Evolutionary conservation across 2,888 invertebrate genomes (phyloP), one percentile per base, ranked within the genome.

Genomic region (Rotaria magnacalcarata): DNA sequence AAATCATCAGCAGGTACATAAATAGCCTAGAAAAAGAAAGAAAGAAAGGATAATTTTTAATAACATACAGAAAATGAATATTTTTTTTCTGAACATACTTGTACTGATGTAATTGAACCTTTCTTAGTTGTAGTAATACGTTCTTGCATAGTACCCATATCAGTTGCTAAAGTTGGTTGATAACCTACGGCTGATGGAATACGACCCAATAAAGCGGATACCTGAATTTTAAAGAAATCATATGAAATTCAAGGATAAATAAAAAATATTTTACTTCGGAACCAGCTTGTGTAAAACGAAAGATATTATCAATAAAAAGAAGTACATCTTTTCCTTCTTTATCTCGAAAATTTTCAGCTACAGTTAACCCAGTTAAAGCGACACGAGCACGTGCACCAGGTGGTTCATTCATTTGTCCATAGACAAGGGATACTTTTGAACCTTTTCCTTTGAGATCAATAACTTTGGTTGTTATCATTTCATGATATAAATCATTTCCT

Each of bases 141-240:
- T 92, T 96, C 96, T 93, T 96, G 96, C 96, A 96, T 96, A 90
- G 94, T 94, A 93, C 96, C 96, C 96, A 96, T 96, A 93, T 96
- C 96, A 88, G 96, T 96, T 89, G 96, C 96, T 92, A 96, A 92
- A 50, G 96, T 96, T 85, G 96, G 96, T 92, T 96, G 96, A 92
- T 96, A 96, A 91, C 96, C 96, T 91, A 96, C 96, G 89, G 96
- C 96, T 21, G 96, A 96, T 87, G 96, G 96, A 90, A 96, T 96
- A 93, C 96, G 95, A 90, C 96, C 96, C 91, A 96, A 91, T 92
- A 96, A 92, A 88, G 96, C 96, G 87, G 96, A 96, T 90, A 94
- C 75, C 93, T 93, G 93, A 87, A 14, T 88, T 41, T 11, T 47
- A 50, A 47, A 52, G 4, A 52, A 16, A 11, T 8, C 14, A 4